Evolutionary conservation across 2,113 vertebrate genomes (phyloP), one percentile per base, ranked within the genome.

Genomic region (Crotophaga sulcirostris): DNA sequence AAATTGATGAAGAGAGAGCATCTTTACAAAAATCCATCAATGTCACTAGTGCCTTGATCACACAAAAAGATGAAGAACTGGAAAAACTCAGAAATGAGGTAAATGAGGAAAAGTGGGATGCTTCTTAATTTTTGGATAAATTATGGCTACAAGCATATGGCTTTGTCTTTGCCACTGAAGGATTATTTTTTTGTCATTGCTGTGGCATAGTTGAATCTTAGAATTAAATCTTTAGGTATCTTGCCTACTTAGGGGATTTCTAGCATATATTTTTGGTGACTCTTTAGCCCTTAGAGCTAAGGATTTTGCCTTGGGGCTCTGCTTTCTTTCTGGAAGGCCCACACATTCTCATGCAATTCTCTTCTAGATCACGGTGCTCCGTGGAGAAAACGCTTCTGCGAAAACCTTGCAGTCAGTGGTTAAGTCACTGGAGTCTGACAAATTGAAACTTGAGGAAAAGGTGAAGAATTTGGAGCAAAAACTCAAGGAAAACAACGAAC

Each of bases 21-120:
- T 97, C 98, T 76, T 97, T 99, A 96, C 98, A 99, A 94, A 98
- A 99, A 94, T 98, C 99, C 91, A 97, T 98, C 97, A 98, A 98
- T 89, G 97, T 98, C 77, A 99, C 98, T 80, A 99, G 99, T 98
- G 99, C 99, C 98, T 99, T 99, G 98, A 98, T 99, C 95, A 98
- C 98, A 47, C 98, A 99, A 70, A 99, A 98, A 96, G 99, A 99
- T 85, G 98, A 98, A 76, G 98, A 99, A 92, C 97, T 99, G 95
- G 98, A 99, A 90, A 98, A 98, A 72, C 98, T 99, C 95, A 98
- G 97, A 89, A 98, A 98, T 11, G 99, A 99, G 98, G 99, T 99
- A 97, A 81, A 36, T 25, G 74, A 78, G 38, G 64, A 81, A 56
- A 10, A 49, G 67, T 10, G 58, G 38, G 59, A 3, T 26, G 28